Evolutionary conservation across 2,888 invertebrate species (phyloP).

Genomic region (Cephus spinipes): DNA sequence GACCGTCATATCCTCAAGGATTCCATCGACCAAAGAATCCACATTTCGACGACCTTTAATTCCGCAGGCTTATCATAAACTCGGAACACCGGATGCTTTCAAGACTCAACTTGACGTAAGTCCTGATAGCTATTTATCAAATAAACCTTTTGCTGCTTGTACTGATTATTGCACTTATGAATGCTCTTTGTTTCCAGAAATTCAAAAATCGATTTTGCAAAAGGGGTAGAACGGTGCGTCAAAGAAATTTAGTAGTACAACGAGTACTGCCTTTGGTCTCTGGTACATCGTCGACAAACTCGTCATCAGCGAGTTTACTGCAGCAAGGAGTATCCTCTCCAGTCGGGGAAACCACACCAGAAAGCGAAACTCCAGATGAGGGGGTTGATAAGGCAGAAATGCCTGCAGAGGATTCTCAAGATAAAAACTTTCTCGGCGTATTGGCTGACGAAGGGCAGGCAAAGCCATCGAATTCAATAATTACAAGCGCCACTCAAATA

Average conservation of each 20-base stretch:
- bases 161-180: background rate
- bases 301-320: conserved; percentile 9
- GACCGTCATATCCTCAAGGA: conserved; percentile 61
- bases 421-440: conserved; percentile 49
- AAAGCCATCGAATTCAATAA: conserved; percentile 62
- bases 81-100: conserved; percentile 62
- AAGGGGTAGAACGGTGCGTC: conserved; percentile 61
- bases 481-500: conserved; percentile 63
- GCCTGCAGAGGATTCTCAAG: conserved; percentile 17
- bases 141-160: background rate
- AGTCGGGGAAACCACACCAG: conserved; percentile 14
- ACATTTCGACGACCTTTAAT: conserved; percentile 61
- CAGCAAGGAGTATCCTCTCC: conserved; percentile 18
- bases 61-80: conserved; percentile 61
- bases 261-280: conserved; percentile 79
- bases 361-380: conserved; percentile 29
- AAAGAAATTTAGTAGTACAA: conserved; percentile 80
- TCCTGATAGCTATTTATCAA: conserved; percentile 8
- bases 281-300: conserved; percentile 54
- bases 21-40: conserved; percentile 60
- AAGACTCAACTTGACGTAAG: conserved; percentile 68
- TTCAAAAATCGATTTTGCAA: conserved; percentile 67
- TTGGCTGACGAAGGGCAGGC: conserved; percentile 36
- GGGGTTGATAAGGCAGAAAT: conserved; percentile 26
- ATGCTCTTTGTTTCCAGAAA: conserved; percentile 50